Percentiles rank a stretch among this genome's conserved stretches.
phyloP scores from a whole-genome alignment of 2,888 invertebrate genomes.

The Leptinotarsa peninsularis region DNA sequence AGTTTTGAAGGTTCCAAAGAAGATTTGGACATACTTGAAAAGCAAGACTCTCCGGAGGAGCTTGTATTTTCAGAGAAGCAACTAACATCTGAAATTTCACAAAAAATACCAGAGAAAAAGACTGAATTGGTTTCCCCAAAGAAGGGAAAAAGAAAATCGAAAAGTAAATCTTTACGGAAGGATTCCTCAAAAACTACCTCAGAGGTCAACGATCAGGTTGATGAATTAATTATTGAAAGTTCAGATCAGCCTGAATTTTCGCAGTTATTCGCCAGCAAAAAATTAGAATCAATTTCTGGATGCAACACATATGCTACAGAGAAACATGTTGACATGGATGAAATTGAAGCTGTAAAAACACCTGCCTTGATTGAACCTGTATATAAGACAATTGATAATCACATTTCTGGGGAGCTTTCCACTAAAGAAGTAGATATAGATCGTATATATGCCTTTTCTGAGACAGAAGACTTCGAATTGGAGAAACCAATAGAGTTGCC shows the following conservation, averaged over 20 bases:
- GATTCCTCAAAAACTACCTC: background rate
- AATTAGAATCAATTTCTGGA: background rate
- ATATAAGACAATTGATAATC: background rate
- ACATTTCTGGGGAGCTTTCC: background rate
- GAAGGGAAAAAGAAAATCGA: background rate
- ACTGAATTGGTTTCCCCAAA: background rate
- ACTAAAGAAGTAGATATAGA: conserved; percentile 40
- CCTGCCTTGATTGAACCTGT: background rate
- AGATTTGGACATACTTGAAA: background rate
- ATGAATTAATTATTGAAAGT: background rate
- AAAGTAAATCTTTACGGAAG: background rate
- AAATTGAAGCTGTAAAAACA: background rate
- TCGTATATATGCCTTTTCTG: conserved; percentile 44
- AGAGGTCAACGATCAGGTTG: background rate
- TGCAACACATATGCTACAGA: background rate
- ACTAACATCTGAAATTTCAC: background rate
- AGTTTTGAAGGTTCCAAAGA: background rate
- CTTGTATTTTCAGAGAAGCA: background rate
- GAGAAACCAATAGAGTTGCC: conserved; percentile 42
- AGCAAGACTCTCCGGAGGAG: background rate
- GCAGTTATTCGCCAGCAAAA: background rate
- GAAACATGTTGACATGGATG: background rate
- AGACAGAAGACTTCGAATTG: conserved; percentile 43
- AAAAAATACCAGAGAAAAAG: background rate
- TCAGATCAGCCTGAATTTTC: background rate